Evolutionary conservation across 2,888 invertebrate genomes (phyloP).

Genomic region (Cosmia trapezina): DNA sequence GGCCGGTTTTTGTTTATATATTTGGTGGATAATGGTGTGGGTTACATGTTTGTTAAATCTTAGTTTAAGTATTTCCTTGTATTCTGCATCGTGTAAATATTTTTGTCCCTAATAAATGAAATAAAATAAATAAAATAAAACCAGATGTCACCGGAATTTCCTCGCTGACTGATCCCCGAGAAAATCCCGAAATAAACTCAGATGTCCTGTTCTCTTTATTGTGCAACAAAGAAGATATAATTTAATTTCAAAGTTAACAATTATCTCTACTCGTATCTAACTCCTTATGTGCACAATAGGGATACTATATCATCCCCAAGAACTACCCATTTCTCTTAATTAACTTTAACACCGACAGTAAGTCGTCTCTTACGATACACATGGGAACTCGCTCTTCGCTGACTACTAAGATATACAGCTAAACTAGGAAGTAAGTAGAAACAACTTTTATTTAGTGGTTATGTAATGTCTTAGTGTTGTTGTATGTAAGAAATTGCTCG

Average conservation of each 20-base stretch:
- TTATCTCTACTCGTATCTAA: neutral
- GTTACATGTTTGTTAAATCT: too few relatives aligned
- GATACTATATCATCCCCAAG: conserved; percentile 36
- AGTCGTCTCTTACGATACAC: conserved; percentile 46
- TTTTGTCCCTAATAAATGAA: too few relatives aligned
- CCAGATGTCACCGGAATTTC: neutral
- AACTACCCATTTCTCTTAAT: conserved; percentile 49
- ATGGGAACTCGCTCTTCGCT: conserved; percentile 35
- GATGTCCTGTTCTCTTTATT: neutral
- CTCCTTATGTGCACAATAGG: conserved; percentile 31
- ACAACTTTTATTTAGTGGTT: conserved; percentile 3
- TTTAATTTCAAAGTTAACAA: conserved; percentile 17
- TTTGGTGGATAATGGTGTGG: too few relatives aligned
- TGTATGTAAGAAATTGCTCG: neutral
- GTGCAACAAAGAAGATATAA: neutral
- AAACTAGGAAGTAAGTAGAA: conserved; percentile 11
- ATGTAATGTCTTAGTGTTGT: neutral
- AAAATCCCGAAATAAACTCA: neutral
- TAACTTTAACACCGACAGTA: conserved; percentile 58
- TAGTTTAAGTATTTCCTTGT: too few relatives aligned
- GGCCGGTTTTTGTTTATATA: too few relatives aligned
- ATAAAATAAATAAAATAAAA: too few relatives aligned
- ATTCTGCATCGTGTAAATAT: too few relatives aligned
- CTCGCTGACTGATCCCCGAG: too few relatives aligned
- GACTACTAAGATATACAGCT: conserved; percentile 25